These are phyloP conservation scores for Ophioderma brevispina DNA, from an alignment of 35 echinoderm and acorn worm species.

Conservation along the genomic window DNA sequence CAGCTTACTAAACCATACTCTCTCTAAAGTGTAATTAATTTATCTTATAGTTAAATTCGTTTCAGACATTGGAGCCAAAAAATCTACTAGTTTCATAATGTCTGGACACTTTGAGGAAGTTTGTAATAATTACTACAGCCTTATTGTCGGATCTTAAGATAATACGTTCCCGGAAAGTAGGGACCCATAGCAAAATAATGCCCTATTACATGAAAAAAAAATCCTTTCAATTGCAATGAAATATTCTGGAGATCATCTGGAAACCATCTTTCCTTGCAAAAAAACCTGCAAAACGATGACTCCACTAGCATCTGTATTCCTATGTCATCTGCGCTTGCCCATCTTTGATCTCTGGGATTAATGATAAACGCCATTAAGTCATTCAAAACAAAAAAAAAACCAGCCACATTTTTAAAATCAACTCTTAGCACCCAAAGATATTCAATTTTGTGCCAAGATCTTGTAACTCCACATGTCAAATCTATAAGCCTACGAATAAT, in stretches of 20 bases:
- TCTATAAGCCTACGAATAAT: constrained; percentile 31
- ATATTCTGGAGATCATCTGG: background rate
- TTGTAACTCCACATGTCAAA: background rate
- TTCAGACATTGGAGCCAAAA: too few relatives aligned
- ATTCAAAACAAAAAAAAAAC: constrained; percentile 6
- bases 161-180: background rate
- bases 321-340: background rate
- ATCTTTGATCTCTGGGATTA: background rate
- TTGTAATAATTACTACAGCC: background rate
- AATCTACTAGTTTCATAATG: constrained; percentile 10
- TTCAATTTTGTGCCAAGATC: constrained; percentile 1
- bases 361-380: background rate
- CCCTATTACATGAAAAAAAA: background rate
- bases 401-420: constrained; percentile 23
- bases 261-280: constrained; percentile 17
- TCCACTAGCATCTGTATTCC: background rate
- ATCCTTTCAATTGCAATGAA: constrained; percentile 2
- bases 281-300: constrained; percentile 26
- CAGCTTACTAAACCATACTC: too few relatives aligned
- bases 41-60: too few relatives aligned
- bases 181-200: background rate
- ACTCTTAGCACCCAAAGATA: background rate
- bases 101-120: background rate
- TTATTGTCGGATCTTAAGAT: background rate
- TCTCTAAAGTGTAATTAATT: too few relatives aligned